Percentiles rank a stretch among this genome's conserved stretches.
These are phyloP conservation scores for Galbula dea DNA, from an alignment of 2,113 vertebrate genomes.

Conservation along the genomic window DNA sequence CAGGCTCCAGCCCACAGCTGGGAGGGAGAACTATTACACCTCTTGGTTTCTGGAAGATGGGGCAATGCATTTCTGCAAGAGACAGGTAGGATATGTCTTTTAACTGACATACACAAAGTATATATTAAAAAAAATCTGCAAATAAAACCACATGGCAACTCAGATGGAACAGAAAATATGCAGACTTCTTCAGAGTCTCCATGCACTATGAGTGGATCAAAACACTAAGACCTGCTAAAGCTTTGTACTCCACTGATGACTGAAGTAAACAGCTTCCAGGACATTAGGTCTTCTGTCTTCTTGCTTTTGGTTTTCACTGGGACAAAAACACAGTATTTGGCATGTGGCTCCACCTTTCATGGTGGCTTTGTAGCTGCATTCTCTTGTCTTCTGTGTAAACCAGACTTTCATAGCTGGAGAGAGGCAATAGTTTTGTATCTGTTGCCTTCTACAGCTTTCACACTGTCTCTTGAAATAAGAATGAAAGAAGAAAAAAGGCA, in stretches of 20 bases:
- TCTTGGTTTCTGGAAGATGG: constrained; percentile 73
- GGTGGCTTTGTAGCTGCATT: background rate
- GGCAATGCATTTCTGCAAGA: constrained; percentile 82
- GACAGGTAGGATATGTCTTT: background rate
- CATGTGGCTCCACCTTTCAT: background rate
- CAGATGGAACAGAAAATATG: background rate
- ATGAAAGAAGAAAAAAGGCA: background rate
- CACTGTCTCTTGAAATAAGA: background rate
- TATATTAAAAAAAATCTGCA: background rate
- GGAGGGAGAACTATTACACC: constrained; percentile 80
- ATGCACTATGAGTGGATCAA: background rate
- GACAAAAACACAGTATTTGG: background rate
- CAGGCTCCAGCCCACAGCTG: constrained; percentile 79
- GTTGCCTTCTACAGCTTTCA: background rate
- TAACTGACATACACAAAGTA: background rate
- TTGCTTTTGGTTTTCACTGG: background rate
- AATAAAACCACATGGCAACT: background rate
- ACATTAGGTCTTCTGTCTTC: background rate
- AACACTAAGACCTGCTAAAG: background rate
- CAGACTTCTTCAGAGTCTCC: background rate
- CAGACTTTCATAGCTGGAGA: background rate
- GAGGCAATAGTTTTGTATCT: background rate
- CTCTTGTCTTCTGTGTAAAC: background rate
- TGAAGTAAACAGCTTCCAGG: background rate
- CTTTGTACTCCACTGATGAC: background rate